Conservation (phyloP, 2,888 invertebrate genomes). For the Globia sparganii region DNA sequence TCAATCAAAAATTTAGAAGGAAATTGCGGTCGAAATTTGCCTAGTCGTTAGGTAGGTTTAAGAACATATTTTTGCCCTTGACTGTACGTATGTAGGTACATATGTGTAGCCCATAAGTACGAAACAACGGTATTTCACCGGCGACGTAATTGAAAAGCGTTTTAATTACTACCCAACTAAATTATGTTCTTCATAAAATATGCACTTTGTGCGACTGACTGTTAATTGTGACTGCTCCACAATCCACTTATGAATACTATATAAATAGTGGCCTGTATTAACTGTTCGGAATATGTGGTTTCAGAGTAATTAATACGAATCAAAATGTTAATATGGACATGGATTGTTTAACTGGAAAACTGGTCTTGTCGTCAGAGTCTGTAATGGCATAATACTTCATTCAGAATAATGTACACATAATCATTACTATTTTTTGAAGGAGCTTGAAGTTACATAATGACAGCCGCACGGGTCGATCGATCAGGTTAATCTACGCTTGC, state of each 20-base stretch:
- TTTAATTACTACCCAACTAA: slow-evolving; percentile 72
- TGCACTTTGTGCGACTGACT: slow-evolving; percentile 61
- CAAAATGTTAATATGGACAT: not conserved
- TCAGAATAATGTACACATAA: not conserved
- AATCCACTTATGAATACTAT: slow-evolving; percentile 55
- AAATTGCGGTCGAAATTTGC: not conserved
- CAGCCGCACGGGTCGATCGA: not conserved
- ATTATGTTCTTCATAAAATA: slow-evolving; percentile 70
- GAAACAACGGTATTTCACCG: slow-evolving; percentile 62
- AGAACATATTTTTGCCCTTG: not conserved
- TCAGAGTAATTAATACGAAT: slow-evolving; percentile 27
- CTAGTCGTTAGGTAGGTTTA: not conserved
- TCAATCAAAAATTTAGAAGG: not conserved
- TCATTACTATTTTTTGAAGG: not conserved
- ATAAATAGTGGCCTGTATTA: slow-evolving; percentile 39
- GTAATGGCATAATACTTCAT: not conserved
- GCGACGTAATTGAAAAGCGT: slow-evolving; percentile 70
- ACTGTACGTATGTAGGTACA: slow-evolving; percentile 11
- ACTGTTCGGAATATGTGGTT: slow-evolving; percentile 33
- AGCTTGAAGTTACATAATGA: not conserved
- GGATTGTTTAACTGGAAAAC: not conserved
- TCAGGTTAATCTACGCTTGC: not conserved
- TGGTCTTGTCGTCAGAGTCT: not conserved
- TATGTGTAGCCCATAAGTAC: slow-evolving; percentile 36
- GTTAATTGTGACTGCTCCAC: slow-evolving; percentile 57